Base-by-base conservation (phyloP, 2,113 vertebrate species). In the Chrysemys picta region DNA sequence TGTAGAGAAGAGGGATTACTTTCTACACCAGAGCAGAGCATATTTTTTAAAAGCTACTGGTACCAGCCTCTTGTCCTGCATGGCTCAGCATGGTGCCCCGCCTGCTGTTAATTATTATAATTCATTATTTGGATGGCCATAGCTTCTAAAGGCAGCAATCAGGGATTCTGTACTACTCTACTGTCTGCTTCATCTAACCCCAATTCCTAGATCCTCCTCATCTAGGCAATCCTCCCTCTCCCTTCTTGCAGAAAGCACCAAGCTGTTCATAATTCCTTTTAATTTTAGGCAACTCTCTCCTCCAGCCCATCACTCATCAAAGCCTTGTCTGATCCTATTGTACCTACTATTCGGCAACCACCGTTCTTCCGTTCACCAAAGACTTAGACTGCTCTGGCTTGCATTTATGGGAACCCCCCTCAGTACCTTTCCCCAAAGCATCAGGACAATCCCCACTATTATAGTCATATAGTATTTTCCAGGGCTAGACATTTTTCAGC, bases 1-100 rank as follows among this genome's bases (percentile, higher is more conserved):
- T 92, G 85, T 95, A 96, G 84, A 93, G 24, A 47, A 78, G 65
- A 94, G 83, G 38, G 94, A 89, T 42, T 96, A 80, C 87, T 88
- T 97, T 94, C 79, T 38, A 72, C n/a, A 5, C 65, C 80, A 88
- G 57, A 85, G 45, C 54, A 52, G 4, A 95, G 82, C 4, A 85
- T 93, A 72, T n/a, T 89, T 80, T 92, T 92, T 45, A 65, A 69
- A 87, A 49, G 84, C 75, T 95, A 89, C 62, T 87, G 80, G 38
- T 47, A 87, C 95, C 53, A 65, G 27, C 80, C 90, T 93, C 80
- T 92, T 56, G 29, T 84, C 38, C 95, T 95, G 83, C 72, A 56
- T 84, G 82, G 27, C 29, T 22, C 29, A 93, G 85, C 6, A 79
- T 96, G 85, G 82, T 91, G 89, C n/a, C 93, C 38, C 59, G 14